A percentile compares a stretch with the other conserved stretches of the same genome.
Conservation (phyloP, 2,797 vertebrate species). For the Dryobates pubescens region DNA sequence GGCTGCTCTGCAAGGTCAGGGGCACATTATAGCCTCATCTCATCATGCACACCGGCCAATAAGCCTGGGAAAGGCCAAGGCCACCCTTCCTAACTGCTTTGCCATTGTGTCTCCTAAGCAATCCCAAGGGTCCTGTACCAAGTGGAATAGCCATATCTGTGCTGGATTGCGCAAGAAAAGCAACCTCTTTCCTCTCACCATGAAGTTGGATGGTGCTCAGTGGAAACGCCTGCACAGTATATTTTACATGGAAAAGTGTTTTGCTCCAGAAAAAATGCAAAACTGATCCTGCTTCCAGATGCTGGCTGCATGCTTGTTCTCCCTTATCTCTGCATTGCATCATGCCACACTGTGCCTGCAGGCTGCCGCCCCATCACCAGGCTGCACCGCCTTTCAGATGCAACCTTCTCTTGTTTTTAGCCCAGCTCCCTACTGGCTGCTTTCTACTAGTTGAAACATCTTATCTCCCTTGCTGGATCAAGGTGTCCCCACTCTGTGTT, state of each 20-base stretch:
- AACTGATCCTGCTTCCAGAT: not conserved
- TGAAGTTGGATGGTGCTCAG: accelerated
- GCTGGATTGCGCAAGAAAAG: not conserved
- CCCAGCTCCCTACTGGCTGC: not conserved
- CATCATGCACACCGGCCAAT: not conserved
- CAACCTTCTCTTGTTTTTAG: not conserved
- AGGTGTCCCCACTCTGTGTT: not conserved
- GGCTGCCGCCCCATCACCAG: not conserved
- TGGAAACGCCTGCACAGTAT: not conserved
- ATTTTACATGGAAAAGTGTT: not conserved
- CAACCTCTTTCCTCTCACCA: accelerated
- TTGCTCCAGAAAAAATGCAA: not conserved
- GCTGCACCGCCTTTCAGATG: accelerated
- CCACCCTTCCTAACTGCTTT: not conserved
- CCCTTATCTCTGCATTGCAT: not conserved
- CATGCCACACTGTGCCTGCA: accelerated
- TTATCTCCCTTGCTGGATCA: not conserved
- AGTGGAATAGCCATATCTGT: not conserved
- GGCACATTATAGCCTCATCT: not conserved
- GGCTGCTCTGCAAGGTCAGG: not conserved
- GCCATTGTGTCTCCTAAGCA: not conserved
- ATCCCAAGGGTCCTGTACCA: not conserved
- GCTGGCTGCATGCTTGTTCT: not conserved
- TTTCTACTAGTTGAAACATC: not conserved
- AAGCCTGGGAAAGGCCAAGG: accelerated